Evolutionary conservation across 2,113 vertebrate genomes (phyloP).

Genomic region (Baryphthengus martii): DNA sequence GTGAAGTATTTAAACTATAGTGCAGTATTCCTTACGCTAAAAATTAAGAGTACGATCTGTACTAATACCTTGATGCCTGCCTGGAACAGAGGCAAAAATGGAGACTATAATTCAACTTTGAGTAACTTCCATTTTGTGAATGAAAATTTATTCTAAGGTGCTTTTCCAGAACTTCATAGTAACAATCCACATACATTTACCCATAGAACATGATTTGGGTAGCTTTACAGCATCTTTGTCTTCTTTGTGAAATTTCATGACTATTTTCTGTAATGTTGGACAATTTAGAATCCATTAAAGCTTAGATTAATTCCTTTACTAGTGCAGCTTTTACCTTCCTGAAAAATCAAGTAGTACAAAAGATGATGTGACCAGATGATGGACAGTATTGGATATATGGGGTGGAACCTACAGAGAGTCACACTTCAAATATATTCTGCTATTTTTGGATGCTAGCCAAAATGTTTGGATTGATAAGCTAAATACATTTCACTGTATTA

Average conservation of each 20-base stretch:
- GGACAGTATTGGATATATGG: background rate
- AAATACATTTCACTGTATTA: background rate
- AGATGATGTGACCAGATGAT: background rate
- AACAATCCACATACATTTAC: background rate
- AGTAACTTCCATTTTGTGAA: background rate
- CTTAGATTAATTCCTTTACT: background rate
- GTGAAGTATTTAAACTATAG: too few relatives aligned
- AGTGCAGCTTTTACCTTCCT: background rate
- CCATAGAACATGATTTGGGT: background rate
- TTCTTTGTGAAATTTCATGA: background rate
- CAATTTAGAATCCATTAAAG: background rate
- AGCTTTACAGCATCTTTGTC: background rate
- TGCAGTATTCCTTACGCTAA: too few relatives aligned
- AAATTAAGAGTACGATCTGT: background rate
- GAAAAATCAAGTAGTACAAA: background rate
- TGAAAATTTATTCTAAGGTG: background rate
- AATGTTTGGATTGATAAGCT: background rate
- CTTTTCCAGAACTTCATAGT: background rate
- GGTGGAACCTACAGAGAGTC: background rate
- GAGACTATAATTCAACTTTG: background rate
- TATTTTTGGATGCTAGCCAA: background rate
- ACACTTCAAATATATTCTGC: background rate
- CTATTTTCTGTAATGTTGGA: background rate
- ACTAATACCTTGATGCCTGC: background rate
- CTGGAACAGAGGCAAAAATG: background rate